Percentiles rank a stretch among this genome's conserved stretches.
These are phyloP conservation scores for Pogonocherus hispidulus DNA, from an alignment of 2,888 invertebrate genomes.

Conservation along the genomic window DNA sequence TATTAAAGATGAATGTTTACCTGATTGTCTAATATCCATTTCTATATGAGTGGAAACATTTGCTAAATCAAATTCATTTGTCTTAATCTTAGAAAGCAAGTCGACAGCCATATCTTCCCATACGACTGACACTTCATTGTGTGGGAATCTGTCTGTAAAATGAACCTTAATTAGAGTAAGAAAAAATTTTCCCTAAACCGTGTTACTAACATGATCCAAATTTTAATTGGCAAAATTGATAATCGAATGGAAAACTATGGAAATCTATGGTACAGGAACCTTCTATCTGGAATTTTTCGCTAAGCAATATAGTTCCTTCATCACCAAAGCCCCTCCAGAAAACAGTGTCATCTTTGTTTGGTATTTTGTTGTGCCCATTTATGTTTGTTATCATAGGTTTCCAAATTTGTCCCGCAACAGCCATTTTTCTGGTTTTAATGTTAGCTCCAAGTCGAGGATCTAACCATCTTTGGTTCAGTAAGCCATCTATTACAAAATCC, in stretches of 20 bases:
- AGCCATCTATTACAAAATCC: slow-evolving; percentile 47
- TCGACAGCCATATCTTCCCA: slow-evolving; percentile 52
- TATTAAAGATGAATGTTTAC: slow-evolving; percentile 37
- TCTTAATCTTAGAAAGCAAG: slow-evolving; percentile 35
- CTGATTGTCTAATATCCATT: slow-evolving; percentile 52
- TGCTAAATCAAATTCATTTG: slow-evolving; percentile 52
- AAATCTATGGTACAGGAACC: slow-evolving; percentile 53
- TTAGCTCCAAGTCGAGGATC: slow-evolving; percentile 57
- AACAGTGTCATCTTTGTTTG: slow-evolving; percentile 52
- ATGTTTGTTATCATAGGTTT: slow-evolving; percentile 57
- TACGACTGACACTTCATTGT: slow-evolving; percentile 55
- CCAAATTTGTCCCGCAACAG: slow-evolving; percentile 60
- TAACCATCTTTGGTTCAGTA: slow-evolving; percentile 58
- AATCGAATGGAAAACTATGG: slow-evolving; percentile 58
- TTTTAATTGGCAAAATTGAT: slow-evolving; percentile 56
- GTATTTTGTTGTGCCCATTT: slow-evolving; percentile 44
- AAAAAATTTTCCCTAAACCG: not conserved
- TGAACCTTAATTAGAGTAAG: not conserved
- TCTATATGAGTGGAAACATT: slow-evolving; percentile 50
- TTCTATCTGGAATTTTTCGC: slow-evolving; percentile 53
- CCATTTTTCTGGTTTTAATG: slow-evolving; percentile 53
- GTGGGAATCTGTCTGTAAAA: slow-evolving; percentile 56
- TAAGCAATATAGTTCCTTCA: slow-evolving; percentile 56
- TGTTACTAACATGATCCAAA: slow-evolving; percentile 58
- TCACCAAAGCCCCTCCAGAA: slow-evolving; percentile 60